Evolutionary conservation across 2,888 invertebrate genomes (phyloP).

Genomic region (Rotaria socialis): DNA sequence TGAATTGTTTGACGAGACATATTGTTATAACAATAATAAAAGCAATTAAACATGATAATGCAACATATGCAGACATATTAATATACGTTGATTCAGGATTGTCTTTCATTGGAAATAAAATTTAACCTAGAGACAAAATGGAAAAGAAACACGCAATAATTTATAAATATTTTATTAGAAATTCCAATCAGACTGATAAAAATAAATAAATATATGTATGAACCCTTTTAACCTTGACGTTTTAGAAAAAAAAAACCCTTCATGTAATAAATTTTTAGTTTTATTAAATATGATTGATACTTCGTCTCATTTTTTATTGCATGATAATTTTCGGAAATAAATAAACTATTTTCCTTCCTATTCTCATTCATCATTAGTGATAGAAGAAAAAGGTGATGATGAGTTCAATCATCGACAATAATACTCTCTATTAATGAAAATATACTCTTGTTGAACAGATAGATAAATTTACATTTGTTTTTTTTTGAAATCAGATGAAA

Average conservation of each 20-base stretch:
- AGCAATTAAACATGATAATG: constrained; percentile 15
- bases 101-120: background rate
- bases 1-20: background rate
- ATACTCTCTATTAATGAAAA: background rate
- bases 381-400: background rate
- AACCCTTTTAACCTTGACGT: background rate
- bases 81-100: background rate
- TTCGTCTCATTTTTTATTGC: background rate
- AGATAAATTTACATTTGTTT: background rate
- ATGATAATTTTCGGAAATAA: background rate
- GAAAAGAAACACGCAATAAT: too few relatives aligned
- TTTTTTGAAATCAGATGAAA: background rate
- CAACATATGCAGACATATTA: background rate
- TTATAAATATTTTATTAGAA: background rate
- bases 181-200: background rate
- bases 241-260: too few relatives aligned
- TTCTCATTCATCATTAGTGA: background rate
- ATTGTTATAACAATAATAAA: constrained; percentile 12
- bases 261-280: background rate
- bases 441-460: background rate
- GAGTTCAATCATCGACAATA: background rate
- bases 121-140: background rate
- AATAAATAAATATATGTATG: background rate
- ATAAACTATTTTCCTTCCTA: background rate
- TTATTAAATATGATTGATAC: background rate